Evolutionary conservation across 2,797 vertebrate species (phyloP).

Genomic region (Halcyon chelicuti): DNA sequence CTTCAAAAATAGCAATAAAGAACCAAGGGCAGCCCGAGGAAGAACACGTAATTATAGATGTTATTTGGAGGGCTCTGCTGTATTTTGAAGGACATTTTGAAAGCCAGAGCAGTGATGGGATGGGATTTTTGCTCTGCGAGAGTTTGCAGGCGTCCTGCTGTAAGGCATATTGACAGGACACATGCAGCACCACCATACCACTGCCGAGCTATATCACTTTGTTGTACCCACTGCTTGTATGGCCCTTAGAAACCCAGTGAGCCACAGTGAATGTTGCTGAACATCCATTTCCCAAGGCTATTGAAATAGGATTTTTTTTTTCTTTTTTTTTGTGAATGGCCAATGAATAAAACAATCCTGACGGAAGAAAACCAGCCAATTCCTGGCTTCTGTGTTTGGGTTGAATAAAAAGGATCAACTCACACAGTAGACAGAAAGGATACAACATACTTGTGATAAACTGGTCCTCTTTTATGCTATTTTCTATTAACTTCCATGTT

Average conservation of each 20-base stretch:
- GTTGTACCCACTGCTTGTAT: constrained; percentile 16
- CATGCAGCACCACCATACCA: not conserved
- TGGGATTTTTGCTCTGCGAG: constrained; percentile 6
- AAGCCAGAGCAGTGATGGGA: not conserved
- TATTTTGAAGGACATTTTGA: constrained; percentile 8
- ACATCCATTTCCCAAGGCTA: constrained; percentile 67
- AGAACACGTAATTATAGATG: not conserved
- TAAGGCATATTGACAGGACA: not conserved
- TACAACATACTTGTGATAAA: constrained; percentile 57
- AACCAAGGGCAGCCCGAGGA: not conserved
- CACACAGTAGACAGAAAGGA: constrained; percentile 54
- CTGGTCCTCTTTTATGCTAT: constrained; percentile 7
- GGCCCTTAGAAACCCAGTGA: constrained; percentile 34
- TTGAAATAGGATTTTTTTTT: constrained; percentile 29
- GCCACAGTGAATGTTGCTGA: constrained; percentile 53
- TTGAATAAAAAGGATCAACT: constrained; percentile 59
- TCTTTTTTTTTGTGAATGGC: constrained; percentile 11
- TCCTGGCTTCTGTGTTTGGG: constrained; percentile 49
- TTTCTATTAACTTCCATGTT: constrained; percentile 23
- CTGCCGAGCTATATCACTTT: not conserved
- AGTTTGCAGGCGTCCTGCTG: not conserved
- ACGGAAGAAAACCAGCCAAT: constrained; percentile 70
- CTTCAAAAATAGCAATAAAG: constrained; percentile 59
- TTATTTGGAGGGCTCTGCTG: not conserved
- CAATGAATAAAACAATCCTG: constrained; percentile 59